phyloP scores from a whole-genome alignment of 2,888 invertebrate genomes.

The Blastobasis adustella region DNA sequence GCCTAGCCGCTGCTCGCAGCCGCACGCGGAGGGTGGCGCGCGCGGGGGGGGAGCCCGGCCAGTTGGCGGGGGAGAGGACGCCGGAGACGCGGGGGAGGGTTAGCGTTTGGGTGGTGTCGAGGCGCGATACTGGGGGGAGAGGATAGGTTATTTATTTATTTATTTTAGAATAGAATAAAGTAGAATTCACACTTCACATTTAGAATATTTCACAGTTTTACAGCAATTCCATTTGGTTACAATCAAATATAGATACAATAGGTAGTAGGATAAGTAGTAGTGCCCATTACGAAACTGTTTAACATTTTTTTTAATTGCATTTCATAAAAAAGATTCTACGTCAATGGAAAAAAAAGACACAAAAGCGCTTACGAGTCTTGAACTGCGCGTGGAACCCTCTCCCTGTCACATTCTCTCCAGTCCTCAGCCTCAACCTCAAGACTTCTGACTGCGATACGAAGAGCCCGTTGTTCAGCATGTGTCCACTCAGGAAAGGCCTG shows the following conservation, averaged over 20 bases:
- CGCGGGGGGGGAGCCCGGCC: conserved; percentile 43
- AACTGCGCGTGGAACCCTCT: conserved; percentile 80
- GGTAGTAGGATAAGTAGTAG: too few species aligned
- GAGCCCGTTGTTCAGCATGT: conserved; percentile 78
- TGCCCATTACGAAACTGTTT: too few species aligned
- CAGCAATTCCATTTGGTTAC: too few species aligned
- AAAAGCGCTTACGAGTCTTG: conserved; percentile 70
- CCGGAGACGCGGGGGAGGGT: conserved; percentile 31
- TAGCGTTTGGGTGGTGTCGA: conserved; percentile 50
- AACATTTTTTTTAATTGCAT: too few species aligned
- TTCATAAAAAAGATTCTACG: too few species aligned
- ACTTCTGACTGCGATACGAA: conserved; percentile 79
- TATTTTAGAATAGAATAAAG: too few species aligned
- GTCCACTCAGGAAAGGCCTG: conserved; percentile 71
- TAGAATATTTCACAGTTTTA: too few species aligned
- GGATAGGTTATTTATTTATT: too few species aligned
- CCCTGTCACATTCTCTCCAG: conserved; percentile 78
- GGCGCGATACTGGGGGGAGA: conserved; percentile 39
- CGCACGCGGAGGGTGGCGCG: conserved; percentile 36
- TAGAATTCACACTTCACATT: too few species aligned
- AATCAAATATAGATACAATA: too few species aligned
- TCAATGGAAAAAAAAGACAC: neutral
- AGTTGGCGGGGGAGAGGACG: conserved; percentile 48
- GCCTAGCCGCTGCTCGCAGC: conserved; percentile 48
- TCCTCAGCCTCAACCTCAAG: conserved; percentile 76